phyloP scores from a whole-genome alignment of 2,797 vertebrate species.

The Odontamblyopus rebecca region DNA sequence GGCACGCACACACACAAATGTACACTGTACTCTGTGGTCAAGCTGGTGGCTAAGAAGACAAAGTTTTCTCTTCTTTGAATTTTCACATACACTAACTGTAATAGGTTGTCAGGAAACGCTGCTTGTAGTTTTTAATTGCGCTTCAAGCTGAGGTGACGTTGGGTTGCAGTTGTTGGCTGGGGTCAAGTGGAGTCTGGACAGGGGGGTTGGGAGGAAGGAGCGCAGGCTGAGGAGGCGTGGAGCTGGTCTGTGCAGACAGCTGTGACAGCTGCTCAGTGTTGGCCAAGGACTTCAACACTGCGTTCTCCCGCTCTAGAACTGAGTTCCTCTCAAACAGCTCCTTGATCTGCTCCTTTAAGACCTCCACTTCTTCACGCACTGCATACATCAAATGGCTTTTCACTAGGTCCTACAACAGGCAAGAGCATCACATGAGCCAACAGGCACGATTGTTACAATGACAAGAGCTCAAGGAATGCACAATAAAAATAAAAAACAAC shows the following conservation, averaged over 20 bases:
- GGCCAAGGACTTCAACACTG: slow-evolving; percentile 95
- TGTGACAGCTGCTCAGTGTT: slow-evolving; percentile 96
- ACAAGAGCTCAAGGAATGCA: slow-evolving; percentile 3
- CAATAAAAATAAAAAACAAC: too few relatives aligned
- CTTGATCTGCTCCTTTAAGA: slow-evolving; percentile 99
- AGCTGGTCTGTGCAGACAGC: slow-evolving; percentile 79
- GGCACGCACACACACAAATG: slow-evolving; percentile 68
- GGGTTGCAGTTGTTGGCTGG: slow-evolving; percentile 81
- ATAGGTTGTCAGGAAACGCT: slow-evolving; percentile 62
- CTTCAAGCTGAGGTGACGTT: slow-evolving; percentile 92
- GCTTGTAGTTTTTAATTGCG: slow-evolving; percentile 44
- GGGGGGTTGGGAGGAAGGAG: slow-evolving; percentile 52
- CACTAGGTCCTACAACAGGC: slow-evolving; percentile 88
- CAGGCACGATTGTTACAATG: background rate
- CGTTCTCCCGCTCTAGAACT: slow-evolving; percentile 96
- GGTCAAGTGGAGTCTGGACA: slow-evolving; percentile 61
- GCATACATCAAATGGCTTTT: slow-evolving; percentile 99
- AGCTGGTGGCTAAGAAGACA: slow-evolving; percentile 87
- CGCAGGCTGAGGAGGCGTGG: slow-evolving; percentile 74
- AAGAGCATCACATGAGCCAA: slow-evolving; percentile 3
- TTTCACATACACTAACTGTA: slow-evolving; percentile 70
- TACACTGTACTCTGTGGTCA: slow-evolving; percentile 83
- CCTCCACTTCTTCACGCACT: slow-evolving; percentile 98
- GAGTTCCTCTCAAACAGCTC: slow-evolving; percentile 98
- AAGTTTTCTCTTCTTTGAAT: slow-evolving; percentile 57